Evolutionary conservation across 2,888 invertebrate genomes (phyloP).

Genomic region (Tryphoninae sp.): DNA sequence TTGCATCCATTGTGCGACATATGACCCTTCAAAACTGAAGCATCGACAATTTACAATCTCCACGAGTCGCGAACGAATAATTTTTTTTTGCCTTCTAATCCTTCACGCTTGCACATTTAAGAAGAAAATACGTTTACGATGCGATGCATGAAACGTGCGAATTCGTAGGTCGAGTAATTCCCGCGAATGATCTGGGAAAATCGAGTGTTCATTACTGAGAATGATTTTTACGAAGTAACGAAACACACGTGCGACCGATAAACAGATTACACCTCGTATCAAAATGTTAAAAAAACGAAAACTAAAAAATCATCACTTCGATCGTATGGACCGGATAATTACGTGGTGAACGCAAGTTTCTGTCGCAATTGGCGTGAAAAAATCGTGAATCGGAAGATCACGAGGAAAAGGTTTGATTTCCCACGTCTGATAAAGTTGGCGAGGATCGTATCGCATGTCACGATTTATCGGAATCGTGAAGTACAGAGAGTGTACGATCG

Average conservation of each 20-base stretch:
- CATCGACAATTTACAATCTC: no score
- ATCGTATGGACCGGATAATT: no score
- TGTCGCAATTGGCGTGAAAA: no score
- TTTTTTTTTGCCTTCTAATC: neutral
- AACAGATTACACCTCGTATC: no score
- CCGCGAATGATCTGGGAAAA: constrained; percentile 37
- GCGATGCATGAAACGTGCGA: neutral
- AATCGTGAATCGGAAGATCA: no score
- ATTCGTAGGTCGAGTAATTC: constrained; percentile 12
- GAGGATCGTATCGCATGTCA: neutral
- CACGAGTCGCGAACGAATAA: neutral
- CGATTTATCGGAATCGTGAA: constrained; percentile 18
- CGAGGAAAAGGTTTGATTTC: no score
- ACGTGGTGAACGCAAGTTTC: no score
- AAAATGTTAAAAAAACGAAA: neutral
- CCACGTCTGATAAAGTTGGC: no score
- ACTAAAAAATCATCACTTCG: neutral
- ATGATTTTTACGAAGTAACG: neutral
- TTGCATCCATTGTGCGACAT: neutral
- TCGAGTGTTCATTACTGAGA: constrained; percentile 18
- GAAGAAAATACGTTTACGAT: no score
- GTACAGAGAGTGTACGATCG: constrained; percentile 5
- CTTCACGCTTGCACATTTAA: neutral
- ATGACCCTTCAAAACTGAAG: no score
- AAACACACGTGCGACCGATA: constrained; percentile 35